These are phyloP conservation scores for Gambusia holbrooki DNA, from an alignment of 2,113 vertebrate species.

Conservation along the genomic window DNA sequence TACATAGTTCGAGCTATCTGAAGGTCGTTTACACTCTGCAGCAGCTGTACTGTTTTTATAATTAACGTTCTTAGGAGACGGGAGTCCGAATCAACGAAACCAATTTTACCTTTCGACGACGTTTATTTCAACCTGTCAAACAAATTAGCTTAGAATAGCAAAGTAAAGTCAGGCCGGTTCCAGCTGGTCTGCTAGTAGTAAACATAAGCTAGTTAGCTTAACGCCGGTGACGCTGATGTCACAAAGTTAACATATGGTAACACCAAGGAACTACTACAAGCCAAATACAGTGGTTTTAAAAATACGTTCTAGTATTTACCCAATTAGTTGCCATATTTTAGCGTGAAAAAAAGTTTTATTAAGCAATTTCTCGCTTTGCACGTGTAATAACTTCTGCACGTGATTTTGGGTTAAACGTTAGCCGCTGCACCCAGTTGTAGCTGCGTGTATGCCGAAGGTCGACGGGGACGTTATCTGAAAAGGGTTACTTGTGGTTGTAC, in stretches of 20 bases:
- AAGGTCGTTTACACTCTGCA: not conserved
- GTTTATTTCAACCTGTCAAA: not conserved
- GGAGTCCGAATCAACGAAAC: not conserved
- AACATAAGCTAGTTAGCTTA: slow-evolving; percentile 56
- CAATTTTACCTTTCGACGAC: not conserved
- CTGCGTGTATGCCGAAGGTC: slow-evolving; percentile 45
- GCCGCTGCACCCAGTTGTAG: slow-evolving; percentile 39
- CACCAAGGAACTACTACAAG: not conserved
- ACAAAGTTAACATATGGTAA: slow-evolving; percentile 17
- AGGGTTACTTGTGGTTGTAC: rapidly evolving
- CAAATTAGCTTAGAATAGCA: slow-evolving; percentile 1
- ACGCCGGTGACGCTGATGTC: slow-evolving; percentile 9
- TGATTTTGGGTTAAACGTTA: slow-evolving; percentile 47
- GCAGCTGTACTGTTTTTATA: not conserved
- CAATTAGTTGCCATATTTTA: rapidly evolving
- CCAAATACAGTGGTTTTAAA: not conserved
- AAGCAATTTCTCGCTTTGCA: not conserved
- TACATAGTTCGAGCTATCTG: slow-evolving; percentile 4
- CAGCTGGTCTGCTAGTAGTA: slow-evolving; percentile 39
- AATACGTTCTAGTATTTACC: not conserved
- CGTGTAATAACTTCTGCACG: slow-evolving; percentile 23
- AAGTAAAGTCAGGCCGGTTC: slow-evolving; percentile 34
- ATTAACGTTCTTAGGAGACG: not conserved
- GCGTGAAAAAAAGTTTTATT: too few relatives aligned
- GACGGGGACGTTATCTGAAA: not conserved